phyloP scores from a whole-genome alignment of 2,113 vertebrate species.

The Strigops habroptila region DNA sequence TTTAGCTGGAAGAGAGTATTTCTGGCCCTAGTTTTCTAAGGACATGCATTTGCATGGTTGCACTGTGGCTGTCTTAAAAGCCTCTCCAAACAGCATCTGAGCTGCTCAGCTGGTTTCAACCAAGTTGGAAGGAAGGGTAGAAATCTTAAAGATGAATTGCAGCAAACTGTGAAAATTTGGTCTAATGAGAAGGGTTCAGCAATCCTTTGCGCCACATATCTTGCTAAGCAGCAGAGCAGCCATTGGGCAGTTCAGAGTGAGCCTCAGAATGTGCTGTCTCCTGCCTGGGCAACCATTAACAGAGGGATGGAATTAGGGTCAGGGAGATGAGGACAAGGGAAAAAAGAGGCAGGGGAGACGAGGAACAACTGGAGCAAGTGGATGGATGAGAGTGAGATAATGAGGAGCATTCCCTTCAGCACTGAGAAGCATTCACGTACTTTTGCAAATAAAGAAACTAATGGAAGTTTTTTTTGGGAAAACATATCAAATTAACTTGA shows the following conservation, averaged over 20 bases:
- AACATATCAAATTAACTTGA: not conserved
- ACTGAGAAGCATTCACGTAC: not conserved
- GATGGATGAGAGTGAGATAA: not conserved
- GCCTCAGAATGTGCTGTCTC: not conserved
- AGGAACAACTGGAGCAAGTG: not conserved
- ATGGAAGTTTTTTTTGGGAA: rapidly evolving
- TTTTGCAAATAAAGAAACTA: not conserved
- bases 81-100: not conserved
- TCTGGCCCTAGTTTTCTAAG: not conserved
- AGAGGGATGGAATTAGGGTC: not conserved
- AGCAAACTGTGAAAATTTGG: not conserved
- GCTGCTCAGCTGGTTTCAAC: not conserved
- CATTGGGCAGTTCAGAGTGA: not conserved
- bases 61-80: not conserved
- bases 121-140: not conserved
- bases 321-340: not conserved
- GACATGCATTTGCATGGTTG: not conserved
- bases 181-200: not conserved
- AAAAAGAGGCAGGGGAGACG: not conserved
- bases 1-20: not conserved
- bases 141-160: not conserved
- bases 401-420: not conserved
- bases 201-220: rapidly evolving
- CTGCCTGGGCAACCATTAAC: not conserved
- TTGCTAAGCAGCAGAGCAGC: not conserved